Percentiles rank a stretch among this genome's conserved stretches.
Evolutionary conservation across 2,113 vertebrate genomes (phyloP).

Genomic region (Melanerpes aurifrons): DNA sequence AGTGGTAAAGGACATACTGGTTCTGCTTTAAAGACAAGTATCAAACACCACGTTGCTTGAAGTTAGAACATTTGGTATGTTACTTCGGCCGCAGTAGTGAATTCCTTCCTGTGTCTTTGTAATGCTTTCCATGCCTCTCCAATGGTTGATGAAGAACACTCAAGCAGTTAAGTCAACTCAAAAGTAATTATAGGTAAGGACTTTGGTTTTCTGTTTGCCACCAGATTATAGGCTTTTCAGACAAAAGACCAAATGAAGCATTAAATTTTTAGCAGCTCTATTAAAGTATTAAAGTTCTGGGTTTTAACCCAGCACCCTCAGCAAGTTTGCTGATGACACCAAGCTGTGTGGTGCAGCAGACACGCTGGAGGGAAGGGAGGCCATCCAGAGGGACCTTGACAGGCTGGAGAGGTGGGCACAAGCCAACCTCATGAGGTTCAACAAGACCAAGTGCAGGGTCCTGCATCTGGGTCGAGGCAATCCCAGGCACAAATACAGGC

Average conservation of each 20-base stretch:
- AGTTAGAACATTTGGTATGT: neutral
- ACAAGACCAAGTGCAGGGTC: no score
- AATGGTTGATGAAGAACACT: neutral
- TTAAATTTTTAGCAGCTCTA: neutral
- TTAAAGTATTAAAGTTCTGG: neutral
- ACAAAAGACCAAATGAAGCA: neutral
- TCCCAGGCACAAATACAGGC: no score
- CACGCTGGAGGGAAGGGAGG: no score
- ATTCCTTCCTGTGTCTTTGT: neutral
- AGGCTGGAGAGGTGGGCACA: no score
- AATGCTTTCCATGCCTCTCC: neutral
- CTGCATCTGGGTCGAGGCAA: no score
- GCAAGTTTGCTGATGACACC: no score
- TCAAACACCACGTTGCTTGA: neutral
- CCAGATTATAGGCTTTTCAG: neutral
- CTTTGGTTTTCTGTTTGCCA: neutral
- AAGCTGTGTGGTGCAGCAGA: no score
- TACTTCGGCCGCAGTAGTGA: neutral
- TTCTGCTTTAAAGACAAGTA: neutral
- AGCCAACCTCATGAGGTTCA: no score
- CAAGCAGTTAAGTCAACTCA: neutral
- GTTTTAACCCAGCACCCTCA: neutral
- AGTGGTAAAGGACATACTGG: neutral
- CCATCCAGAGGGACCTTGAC: no score
- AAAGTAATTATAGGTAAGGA: neutral